These are phyloP conservation scores for Ariolimax columbianus DNA, from an alignment of 2,888 invertebrate species.

Conservation along the genomic window DNA sequence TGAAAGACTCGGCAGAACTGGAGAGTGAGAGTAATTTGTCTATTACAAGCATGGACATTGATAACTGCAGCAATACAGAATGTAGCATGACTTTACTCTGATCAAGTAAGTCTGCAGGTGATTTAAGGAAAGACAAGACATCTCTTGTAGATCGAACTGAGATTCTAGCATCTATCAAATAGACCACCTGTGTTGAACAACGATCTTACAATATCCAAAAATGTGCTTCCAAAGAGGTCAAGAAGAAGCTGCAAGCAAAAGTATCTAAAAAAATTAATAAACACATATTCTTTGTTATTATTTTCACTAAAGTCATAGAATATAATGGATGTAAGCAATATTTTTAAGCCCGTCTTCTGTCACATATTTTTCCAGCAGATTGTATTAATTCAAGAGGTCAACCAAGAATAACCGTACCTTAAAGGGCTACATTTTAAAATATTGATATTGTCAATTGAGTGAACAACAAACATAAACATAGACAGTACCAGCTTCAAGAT, in stretches of 20 bases:
- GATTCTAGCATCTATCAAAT: constrained; percentile 19
- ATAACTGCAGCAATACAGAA: neutral
- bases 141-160: neutral
- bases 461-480: too few species aligned
- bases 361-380: too few species aligned
- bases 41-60: neutral
- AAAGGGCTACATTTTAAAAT: too few species aligned
- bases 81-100: neutral
- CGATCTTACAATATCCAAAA: constrained; percentile 5
- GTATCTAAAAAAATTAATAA: neutral
- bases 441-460: too few species aligned
- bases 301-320: too few species aligned
- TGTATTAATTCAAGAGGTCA: too few species aligned
- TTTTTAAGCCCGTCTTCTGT: too few species aligned
- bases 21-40: too few species aligned
- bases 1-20: neutral
- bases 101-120: constrained; percentile 20
- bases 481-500: too few species aligned
- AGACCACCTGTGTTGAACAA: constrained; percentile 19
- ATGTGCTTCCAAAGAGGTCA: constrained; percentile 22
- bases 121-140: constrained; percentile 33
- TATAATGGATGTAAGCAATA: too few species aligned
- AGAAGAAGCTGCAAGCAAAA: constrained; percentile 37
- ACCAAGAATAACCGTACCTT: too few species aligned
- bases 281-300: too few species aligned